A percentile compares a stretch with the other conserved stretches of the same genome.
Evolutionary conservation across 2,888 invertebrate genomes (phyloP).

Genomic region (Acanthosepion lycidas): DNA sequence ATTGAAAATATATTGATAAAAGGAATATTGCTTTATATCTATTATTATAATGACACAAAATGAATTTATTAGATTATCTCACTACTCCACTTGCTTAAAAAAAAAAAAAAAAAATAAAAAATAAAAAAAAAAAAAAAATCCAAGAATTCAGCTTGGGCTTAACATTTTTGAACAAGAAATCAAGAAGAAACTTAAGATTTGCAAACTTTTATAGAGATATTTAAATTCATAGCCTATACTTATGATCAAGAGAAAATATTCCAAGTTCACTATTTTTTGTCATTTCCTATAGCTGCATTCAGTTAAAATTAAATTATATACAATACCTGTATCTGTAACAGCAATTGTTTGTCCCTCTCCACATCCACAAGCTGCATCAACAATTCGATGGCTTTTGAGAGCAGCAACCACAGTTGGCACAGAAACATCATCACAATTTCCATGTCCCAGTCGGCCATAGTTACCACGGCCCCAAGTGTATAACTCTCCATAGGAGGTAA

Average conservation of each 20-base stretch:
- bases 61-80: no score
- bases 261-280: not conserved
- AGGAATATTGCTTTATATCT: no score
- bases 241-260: not conserved
- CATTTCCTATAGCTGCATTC: not conserved
- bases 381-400: slow-evolving; percentile 72
- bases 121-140: no score
- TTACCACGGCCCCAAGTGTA: slow-evolving; percentile 97
- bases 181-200: no score
- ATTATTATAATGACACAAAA: no score
- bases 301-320: not conserved
- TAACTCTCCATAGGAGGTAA: slow-evolving; percentile 90
- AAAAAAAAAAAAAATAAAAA: no score
- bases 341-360: slow-evolving; percentile 96
- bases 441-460: slow-evolving; percentile 93
- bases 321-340: slow-evolving; percentile 90
- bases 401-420: slow-evolving; percentile 85
- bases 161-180: no score
- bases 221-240: not conserved
- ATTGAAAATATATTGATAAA: no score
- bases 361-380: slow-evolving; percentile 87
- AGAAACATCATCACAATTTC: slow-evolving; percentile 94
- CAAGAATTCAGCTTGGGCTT: no score
- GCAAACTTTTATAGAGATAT: not conserved
- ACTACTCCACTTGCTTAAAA: no score